Conservation (phyloP, 2,888 invertebrate genomes). For the Hypomecis atomaria region DNA sequence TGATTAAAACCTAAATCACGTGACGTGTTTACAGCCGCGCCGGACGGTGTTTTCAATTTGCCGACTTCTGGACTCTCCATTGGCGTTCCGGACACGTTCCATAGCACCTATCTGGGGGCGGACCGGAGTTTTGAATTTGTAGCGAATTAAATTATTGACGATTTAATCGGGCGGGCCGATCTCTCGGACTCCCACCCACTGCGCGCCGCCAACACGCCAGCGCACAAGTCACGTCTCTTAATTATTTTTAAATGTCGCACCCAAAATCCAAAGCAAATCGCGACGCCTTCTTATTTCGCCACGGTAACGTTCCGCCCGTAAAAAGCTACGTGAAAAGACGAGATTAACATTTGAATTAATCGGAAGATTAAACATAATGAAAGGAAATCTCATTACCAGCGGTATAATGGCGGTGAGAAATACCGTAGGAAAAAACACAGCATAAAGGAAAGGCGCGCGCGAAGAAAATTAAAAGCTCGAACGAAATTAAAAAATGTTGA, state of each 20-base stretch:
- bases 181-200: conserved; percentile 54
- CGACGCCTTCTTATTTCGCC: conserved; percentile 64
- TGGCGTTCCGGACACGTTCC: conserved; percentile 82
- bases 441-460: conserved; percentile 77
- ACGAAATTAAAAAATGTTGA: conserved; percentile 83
- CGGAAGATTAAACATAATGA: conserved; percentile 85
- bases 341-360: conserved; percentile 85
- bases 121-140: conserved; percentile 80
- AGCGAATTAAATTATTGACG: conserved; percentile 84
- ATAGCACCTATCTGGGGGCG: conserved; percentile 78
- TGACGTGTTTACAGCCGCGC: conserved; percentile 84
- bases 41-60: conserved; percentile 84
- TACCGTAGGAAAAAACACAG: conserved; percentile 63
- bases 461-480: conserved; percentile 83
- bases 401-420: conserved; percentile 83
- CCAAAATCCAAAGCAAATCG: conserved; percentile 66
- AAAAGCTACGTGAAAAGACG: conserved; percentile 77
- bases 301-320: conserved; percentile 71
- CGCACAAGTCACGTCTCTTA: conserved; percentile 74
- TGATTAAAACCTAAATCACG: conserved; percentile 86
- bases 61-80: conserved; percentile 77
- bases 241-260: conserved; percentile 77
- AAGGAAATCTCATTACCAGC: conserved; percentile 84
- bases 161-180: conserved; percentile 75
- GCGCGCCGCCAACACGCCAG: conserved; percentile 42